Base-by-base conservation (phyloP, 2,113 vertebrate species). In the Trachemys scripta region DNA sequence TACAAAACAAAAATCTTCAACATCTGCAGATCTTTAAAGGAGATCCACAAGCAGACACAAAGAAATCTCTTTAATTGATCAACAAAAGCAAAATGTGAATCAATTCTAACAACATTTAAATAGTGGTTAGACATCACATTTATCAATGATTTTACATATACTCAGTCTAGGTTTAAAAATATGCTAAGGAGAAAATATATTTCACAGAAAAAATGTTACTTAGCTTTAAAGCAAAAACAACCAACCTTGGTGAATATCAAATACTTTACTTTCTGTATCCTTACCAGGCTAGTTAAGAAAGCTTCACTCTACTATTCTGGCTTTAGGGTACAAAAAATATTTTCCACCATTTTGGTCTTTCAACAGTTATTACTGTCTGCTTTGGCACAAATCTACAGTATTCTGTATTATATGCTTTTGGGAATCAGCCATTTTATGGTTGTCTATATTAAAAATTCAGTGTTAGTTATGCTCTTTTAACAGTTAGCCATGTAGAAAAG, bases 301-400 rank as follows among this genome's bases (percentile, higher is more conserved):
- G 82, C 27, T 90, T 75, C 27, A 14, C 1, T 50, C 24, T 76
- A 31, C 51, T 87, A 56, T 69, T 93, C 82, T 83, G 49, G 35
- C 1, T 91, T 80, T 57, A 0, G 3, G 19, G 35, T 62, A 93
- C 95, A 27, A 11, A 79, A 35, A 83, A 81, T 50, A 88, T 95
- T 93, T 87, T 87, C 87, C 11, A 5, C 79, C 20, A 45, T 94
- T 95, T 96, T 90, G n/a, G 35, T 96, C 75, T 85, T 95, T 96
- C 90, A 94, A 89, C 95, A 85, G 53, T 79, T 89, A 76, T 91
- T 95, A 87, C 49, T 87, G 6, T 47, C 24, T 4, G 84, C 89
- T 93, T 69, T 92, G 75, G 81, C 81, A 94, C 62, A 90, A 88
- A 94, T 91, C 80, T 88, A 94, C 85, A 65, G 82, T 3, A 75